Evolutionary conservation across 2,113 vertebrate species (phyloP), one percentile per base, ranked within the genome.

Genomic region (Pterocles orientalis): DNA sequence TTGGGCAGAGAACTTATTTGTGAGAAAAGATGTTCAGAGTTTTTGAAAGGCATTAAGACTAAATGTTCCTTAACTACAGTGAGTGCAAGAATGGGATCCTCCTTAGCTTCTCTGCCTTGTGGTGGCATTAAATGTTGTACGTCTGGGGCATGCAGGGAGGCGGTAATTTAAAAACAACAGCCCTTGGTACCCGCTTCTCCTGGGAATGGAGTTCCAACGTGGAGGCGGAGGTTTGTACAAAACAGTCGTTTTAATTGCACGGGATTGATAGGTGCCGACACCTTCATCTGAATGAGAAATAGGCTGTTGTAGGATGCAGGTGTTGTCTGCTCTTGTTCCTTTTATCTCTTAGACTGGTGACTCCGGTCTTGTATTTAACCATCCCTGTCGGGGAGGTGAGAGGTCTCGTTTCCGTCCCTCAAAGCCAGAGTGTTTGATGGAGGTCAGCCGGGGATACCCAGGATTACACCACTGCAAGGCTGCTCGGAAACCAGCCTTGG

Each of bases 321-420:
- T 97, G 96, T 5, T 92, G 85, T 92, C 93, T 92, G 76, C 76
- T 94, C 82, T 76, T 71, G 61, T 88, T 96, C 80, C 92, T 94
- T 86, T 94, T 84, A 69, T 76, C 86, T 97, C 65, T 71, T 17
- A 5, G 54, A 43, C 80, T 90, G 77, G 14, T 83, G 76, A 56
- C 60, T 94, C 68, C 76, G 29, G 64, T 41, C 56, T 66, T 19
- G 51, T 54, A 45, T 33, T 54, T 29, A 93, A 8, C 45, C 21
- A 70, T 80, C 75, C 28, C 68, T 47, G 79, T 11, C 0, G 0
- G 51, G 66, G 43, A 75, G 71, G 54, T 33, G 66, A 82, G 61
- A 86, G 50, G 48, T 66, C 88, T 93, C 51, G 6, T 7, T 76
- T 85, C 75, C 0, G 2, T 62, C n/a, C 51, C 33, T 0, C 70